These are phyloP conservation scores for Xestia rhomboidea DNA, from an alignment of 2,888 invertebrate species.

Conservation along the genomic window DNA sequence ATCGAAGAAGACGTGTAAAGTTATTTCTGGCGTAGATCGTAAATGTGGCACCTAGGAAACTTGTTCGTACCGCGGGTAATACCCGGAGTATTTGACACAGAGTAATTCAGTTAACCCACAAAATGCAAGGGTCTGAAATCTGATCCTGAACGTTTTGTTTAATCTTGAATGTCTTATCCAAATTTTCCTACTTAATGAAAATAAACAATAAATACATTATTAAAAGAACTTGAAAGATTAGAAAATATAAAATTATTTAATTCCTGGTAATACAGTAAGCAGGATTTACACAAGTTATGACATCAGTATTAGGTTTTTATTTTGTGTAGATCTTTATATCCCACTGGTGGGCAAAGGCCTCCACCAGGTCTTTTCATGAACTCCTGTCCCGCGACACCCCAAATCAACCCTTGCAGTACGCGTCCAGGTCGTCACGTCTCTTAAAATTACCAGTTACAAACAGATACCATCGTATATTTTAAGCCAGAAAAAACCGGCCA, in stretches of 20 bases:
- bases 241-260: background rate
- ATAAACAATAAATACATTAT: background rate
- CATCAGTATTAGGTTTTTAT: background rate
- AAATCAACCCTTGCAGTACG: background rate
- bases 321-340: background rate
- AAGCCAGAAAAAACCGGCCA: background rate
- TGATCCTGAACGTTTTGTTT: background rate
- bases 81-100: constrained; percentile 34
- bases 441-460: background rate
- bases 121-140: background rate
- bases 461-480: background rate
- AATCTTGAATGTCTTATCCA: background rate
- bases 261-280: background rate
- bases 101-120: constrained; percentile 12
- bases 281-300: background rate
- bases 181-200: background rate
- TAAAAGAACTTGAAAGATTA: background rate
- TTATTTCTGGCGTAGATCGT: constrained; percentile 60
- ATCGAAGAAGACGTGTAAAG: constrained; percentile 54
- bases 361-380: background rate
- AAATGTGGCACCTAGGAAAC: constrained; percentile 58
- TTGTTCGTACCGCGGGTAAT: constrained; percentile 27
- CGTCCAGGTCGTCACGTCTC: background rate
- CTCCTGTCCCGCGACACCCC: background rate
- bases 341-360: background rate